Conservation (phyloP, 2,888 invertebrate species). For the Drosophila birchii region DNA sequence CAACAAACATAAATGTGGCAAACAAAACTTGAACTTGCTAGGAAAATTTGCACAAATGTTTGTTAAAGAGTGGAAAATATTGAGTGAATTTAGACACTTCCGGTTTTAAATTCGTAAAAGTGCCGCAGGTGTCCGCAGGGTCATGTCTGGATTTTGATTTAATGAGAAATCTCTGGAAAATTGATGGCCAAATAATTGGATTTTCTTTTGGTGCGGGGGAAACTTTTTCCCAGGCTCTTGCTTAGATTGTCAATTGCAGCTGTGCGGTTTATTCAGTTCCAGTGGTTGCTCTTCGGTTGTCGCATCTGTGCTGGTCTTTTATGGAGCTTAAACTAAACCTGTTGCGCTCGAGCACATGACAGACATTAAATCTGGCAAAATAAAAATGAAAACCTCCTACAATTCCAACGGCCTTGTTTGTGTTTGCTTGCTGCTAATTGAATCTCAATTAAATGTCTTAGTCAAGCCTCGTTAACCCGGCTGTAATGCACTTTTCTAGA, state of each 20-base stretch:
- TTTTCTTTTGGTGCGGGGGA: not conserved
- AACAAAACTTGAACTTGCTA: constrained; percentile 16
- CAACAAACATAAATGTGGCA: constrained; percentile 36
- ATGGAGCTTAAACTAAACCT: constrained; percentile 19
- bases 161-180: constrained; percentile 21
- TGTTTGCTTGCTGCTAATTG: constrained; percentile 23
- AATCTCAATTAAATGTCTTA: constrained; percentile 30
- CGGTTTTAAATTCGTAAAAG: not conserved
- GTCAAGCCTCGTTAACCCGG: constrained; percentile 19
- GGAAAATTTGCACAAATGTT: constrained; percentile 4
- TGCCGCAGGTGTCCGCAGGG: constrained; percentile 31
- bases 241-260: constrained; percentile 48
- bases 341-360: constrained; percentile 27
- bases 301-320: constrained; percentile 18
- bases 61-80: constrained; percentile 9
- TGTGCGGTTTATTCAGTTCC: not conserved
- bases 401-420: constrained; percentile 8
- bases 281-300: constrained; percentile 15
- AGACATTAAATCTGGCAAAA: constrained; percentile 19
- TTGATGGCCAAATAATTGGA: constrained; percentile 39
- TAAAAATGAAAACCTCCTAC: not conserved
- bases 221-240: constrained; percentile 6
- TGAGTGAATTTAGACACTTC: constrained; percentile 3
- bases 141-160: constrained; percentile 23
- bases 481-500: constrained; percentile 18